These are phyloP conservation scores for Metridium senile DNA, from an alignment of 92 coral and sea anemone genomes.

Conservation along the genomic window DNA sequence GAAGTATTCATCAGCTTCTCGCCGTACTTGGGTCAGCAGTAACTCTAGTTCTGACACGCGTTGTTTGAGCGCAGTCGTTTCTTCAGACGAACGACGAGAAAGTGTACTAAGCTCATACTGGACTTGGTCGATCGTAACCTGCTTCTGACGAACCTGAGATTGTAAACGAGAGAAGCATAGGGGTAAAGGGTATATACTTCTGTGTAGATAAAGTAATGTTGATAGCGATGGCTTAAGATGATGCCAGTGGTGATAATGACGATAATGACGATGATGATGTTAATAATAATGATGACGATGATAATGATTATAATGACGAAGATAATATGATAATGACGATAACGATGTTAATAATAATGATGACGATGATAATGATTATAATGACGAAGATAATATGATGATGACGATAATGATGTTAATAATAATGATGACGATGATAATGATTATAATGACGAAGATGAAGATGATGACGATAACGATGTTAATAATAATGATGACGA, in stretches of 20 bases:
- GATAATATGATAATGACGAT: neutral
- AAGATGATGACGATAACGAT: neutral
- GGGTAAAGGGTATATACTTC: neutral
- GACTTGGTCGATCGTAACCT: constrained; percentile 71
- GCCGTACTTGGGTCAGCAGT: constrained; percentile 85
- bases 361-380: neutral
- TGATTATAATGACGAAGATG: neutral
- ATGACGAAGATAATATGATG: neutral
- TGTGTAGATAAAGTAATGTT: neutral
- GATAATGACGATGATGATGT: neutral
- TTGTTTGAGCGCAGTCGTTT: constrained; percentile 67
- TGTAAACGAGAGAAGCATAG: neutral
- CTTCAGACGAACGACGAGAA: constrained; percentile 75
- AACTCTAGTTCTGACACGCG: constrained; percentile 78
- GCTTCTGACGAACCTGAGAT: constrained; percentile 86
- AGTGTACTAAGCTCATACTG: constrained; percentile 79
- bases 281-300: neutral
- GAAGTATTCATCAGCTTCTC: constrained; percentile 93
- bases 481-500: neutral
- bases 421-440: neutral
- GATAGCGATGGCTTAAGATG: neutral
- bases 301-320: neutral
- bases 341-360: neutral
- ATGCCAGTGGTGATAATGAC: neutral
- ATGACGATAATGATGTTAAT: neutral